A percentile compares a stretch with the other conserved stretches of the same genome.
phyloP scores from a whole-genome alignment of 1,140 invertebrate species.

The Mylabris phalerata region DNA sequence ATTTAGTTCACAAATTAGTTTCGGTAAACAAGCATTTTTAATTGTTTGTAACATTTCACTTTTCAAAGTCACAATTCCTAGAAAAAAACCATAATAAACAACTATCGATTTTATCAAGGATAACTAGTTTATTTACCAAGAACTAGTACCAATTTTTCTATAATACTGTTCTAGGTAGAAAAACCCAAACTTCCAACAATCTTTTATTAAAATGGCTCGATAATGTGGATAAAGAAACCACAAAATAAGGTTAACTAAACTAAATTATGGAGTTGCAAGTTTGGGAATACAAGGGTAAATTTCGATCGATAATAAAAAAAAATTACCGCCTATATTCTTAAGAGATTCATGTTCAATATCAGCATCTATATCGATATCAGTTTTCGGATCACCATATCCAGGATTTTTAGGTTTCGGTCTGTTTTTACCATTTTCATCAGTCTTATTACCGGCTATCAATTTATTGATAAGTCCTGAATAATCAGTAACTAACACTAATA shows the following conservation, averaged over 20 bases:
- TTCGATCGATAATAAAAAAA: neutral
- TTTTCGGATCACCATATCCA: constrained; percentile 39
- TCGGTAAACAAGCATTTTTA: constrained; percentile 57
- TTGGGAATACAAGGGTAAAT: no score
- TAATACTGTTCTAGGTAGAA: no score
- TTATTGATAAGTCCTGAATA: constrained; percentile 37
- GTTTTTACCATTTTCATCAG: constrained; percentile 19
- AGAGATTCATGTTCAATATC: constrained; percentile 40
- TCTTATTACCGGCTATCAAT: constrained; percentile 32
- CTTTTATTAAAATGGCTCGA: no score
- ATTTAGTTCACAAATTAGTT: constrained; percentile 70
- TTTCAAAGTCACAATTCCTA: constrained; percentile 33
- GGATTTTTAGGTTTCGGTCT: constrained; percentile 37
- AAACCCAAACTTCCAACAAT: no score
- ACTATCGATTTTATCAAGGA: no score
- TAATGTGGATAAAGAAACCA: no score
- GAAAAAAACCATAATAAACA: constrained; percentile 17
- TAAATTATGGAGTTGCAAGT: no score
- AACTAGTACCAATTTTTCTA: no score
- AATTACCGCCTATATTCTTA: constrained; percentile 32
- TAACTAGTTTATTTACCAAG: no score
- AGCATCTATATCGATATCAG: constrained; percentile 41
- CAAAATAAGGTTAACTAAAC: no score
- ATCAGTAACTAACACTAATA: constrained; percentile 36
- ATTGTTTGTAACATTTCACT: constrained; percentile 38